These are phyloP conservation scores for Orussus abietinus DNA, from an alignment of 1,140 invertebrate genomes.

Conservation along the genomic window DNA sequence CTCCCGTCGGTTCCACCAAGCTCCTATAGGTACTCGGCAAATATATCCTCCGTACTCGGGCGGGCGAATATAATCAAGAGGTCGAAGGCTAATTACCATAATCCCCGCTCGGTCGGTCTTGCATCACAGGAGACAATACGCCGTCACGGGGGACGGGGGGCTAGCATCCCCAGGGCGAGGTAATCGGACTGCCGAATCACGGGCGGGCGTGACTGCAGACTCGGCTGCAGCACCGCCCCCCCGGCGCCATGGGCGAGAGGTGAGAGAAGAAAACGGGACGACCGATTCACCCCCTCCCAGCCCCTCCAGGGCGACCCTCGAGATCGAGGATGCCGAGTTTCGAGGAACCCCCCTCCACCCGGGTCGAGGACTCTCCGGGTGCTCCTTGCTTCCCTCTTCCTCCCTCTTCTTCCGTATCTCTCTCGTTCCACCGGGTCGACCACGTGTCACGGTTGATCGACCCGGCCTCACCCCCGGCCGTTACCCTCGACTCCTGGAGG, in stretches of 20 bases:
- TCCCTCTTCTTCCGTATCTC: background rate
- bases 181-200: slow-evolving; percentile 10
- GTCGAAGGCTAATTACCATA: slow-evolving; percentile 31
- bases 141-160: slow-evolving; percentile 9
- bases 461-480: too few relatives aligned
- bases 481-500: too few relatives aligned
- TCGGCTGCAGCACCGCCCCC: slow-evolving; percentile 20
- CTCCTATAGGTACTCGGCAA: too few relatives aligned
- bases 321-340: slow-evolving; percentile 9
- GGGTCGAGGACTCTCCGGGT: slow-evolving; percentile 8
- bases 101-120: slow-evolving; percentile 31
- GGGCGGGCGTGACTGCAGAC: slow-evolving; percentile 15
- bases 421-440: too few relatives aligned
- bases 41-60: background rate
- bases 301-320: slow-evolving; percentile 3
- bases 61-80: slow-evolving; percentile 13
- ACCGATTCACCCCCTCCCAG: slow-evolving; percentile 21
- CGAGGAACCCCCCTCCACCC: slow-evolving; percentile 15
- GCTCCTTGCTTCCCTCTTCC: slow-evolving; percentile 3
- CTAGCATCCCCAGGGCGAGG: slow-evolving; percentile 6
- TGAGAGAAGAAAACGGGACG: slow-evolving; percentile 17
- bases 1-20: too few relatives aligned
- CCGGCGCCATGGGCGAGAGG: slow-evolving; percentile 17
- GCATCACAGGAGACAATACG: slow-evolving; percentile 43
- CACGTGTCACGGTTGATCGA: too few relatives aligned